These are phyloP conservation scores for Epinephelus cyanopodus DNA, from an alignment of 2,113 vertebrate species.

Conservation along the genomic window DNA sequence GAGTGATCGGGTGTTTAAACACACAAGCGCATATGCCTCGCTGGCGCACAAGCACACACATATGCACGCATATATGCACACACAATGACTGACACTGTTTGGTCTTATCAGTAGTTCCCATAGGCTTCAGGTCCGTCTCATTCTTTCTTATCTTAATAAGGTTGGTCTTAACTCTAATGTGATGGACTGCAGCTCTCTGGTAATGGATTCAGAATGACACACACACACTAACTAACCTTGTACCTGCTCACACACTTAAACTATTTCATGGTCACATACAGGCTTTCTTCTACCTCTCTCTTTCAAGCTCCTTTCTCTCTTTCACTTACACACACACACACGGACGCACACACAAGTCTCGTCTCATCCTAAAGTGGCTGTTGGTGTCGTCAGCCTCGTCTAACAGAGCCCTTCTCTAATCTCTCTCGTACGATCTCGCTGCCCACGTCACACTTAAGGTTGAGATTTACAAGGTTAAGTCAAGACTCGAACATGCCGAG, in stretches of 20 bases:
- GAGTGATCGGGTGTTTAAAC: slow-evolving; percentile 1
- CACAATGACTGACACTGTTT: slow-evolving; percentile 34
- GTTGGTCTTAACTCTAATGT: slow-evolving; percentile 58
- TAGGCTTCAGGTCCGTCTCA: slow-evolving; percentile 45
- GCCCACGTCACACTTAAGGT: slow-evolving; percentile 29
- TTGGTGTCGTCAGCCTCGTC: slow-evolving; percentile 37
- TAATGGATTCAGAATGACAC: slow-evolving; percentile 57
- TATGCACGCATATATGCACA: not conserved
- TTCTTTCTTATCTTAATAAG: slow-evolving; percentile 79
- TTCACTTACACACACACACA: not conserved
- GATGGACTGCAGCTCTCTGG: slow-evolving; percentile 60
- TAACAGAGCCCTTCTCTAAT: slow-evolving; percentile 34
- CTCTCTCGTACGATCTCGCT: slow-evolving; percentile 33
- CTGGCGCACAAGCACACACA: not conserved
- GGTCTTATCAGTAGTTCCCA: slow-evolving; percentile 57
- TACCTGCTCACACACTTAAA: slow-evolving; percentile 6
- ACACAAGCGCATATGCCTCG: not conserved
- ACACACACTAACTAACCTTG: slow-evolving; percentile 6
- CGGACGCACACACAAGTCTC: not conserved
- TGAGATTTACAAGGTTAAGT: slow-evolving; percentile 45
- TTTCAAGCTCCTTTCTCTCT: not conserved
- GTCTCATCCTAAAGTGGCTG: slow-evolving; percentile 17
- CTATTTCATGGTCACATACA: not conserved
- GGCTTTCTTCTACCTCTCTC: not conserved
- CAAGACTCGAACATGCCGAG: not conserved